Evolutionary conservation across 2,888 invertebrate species (phyloP).

Genomic region (Imbricaverruca yamaguchii): DNA sequence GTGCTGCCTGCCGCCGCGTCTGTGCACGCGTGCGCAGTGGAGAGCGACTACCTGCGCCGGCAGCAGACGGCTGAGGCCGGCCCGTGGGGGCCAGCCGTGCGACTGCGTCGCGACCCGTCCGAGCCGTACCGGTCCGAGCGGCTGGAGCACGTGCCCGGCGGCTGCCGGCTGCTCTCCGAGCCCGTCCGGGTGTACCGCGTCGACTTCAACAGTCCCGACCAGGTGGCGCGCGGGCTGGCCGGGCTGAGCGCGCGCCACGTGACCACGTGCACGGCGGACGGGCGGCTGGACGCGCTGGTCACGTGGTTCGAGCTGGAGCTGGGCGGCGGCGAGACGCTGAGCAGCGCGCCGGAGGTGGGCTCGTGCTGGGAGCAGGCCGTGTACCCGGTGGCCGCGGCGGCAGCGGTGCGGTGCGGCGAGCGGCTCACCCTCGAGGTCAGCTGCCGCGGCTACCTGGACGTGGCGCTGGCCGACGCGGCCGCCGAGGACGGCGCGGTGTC

Average conservation of each 20-base stretch:
- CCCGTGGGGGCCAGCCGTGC: neutral
- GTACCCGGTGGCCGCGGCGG: slow-evolving; percentile 44
- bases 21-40: slow-evolving; percentile 29
- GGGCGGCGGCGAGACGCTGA: slow-evolving; percentile 53
- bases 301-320: slow-evolving; percentile 67
- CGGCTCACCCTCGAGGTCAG: neutral
- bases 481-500: neutral
- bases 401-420: neutral
- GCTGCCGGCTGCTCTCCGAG: slow-evolving; percentile 52
- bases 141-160: slow-evolving; percentile 49
- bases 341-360: slow-evolving; percentile 50
- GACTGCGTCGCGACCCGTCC: slow-evolving; percentile 30
- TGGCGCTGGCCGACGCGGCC: neutral
- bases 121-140: slow-evolving; percentile 65
- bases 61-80: neutral
- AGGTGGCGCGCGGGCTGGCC: slow-evolving; percentile 45
- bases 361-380: slow-evolving; percentile 73
- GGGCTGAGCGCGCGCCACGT: slow-evolving; percentile 37
- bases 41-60: neutral
- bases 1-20: slow-evolving; percentile 41
- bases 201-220: slow-evolving; percentile 53
- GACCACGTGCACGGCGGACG: slow-evolving; percentile 42
- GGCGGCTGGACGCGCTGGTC: slow-evolving; percentile 56
- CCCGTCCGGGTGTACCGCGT: slow-evolving; percentile 51
- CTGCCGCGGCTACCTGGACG: neutral